phyloP scores from a whole-genome alignment of 1,140 invertebrate genomes.

The Himalopsyche phryganea region DNA sequence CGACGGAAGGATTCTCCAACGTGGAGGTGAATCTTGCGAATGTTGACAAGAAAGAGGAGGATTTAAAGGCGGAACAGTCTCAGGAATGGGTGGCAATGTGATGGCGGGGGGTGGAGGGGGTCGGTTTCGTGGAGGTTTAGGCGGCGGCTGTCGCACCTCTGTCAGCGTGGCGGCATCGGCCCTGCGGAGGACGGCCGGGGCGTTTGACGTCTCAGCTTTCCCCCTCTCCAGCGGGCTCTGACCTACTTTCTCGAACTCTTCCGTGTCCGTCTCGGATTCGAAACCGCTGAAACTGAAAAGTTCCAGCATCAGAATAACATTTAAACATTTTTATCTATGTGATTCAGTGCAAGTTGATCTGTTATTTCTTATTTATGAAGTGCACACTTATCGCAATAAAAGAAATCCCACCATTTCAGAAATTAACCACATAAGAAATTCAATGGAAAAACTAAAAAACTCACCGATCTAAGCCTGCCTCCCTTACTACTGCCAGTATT shows the following conservation, averaged over 20 bases:
- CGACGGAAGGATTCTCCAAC: not conserved
- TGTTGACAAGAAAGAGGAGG: not conserved
- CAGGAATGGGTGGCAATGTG: conserved; percentile 26
- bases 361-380: too few relatives aligned
- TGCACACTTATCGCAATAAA: too few relatives aligned
- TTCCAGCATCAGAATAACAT: not conserved
- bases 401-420: too few relatives aligned
- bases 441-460: too few relatives aligned
- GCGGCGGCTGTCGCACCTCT: conserved; percentile 42
- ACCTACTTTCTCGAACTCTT: conserved; percentile 77
- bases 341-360: too few relatives aligned
- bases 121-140: conserved; percentile 42
- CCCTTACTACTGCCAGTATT: conserved; percentile 17
- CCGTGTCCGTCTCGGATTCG: conserved; percentile 77
- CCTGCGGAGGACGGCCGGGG: not conserved
- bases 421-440: too few relatives aligned
- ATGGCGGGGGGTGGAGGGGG: conserved; percentile 37
- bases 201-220: not conserved
- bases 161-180: conserved; percentile 42
- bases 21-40: not conserved
- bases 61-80: conserved; percentile 6
- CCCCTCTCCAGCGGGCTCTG: conserved; percentile 57
- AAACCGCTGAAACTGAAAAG: conserved; percentile 55
- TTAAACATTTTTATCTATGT: too few relatives aligned
- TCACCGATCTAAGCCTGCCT: conserved; percentile 46